Evolutionary conservation across 2,888 invertebrate species (phyloP), one percentile per base, ranked within the genome.

Genomic region (Plebejus melissa): DNA sequence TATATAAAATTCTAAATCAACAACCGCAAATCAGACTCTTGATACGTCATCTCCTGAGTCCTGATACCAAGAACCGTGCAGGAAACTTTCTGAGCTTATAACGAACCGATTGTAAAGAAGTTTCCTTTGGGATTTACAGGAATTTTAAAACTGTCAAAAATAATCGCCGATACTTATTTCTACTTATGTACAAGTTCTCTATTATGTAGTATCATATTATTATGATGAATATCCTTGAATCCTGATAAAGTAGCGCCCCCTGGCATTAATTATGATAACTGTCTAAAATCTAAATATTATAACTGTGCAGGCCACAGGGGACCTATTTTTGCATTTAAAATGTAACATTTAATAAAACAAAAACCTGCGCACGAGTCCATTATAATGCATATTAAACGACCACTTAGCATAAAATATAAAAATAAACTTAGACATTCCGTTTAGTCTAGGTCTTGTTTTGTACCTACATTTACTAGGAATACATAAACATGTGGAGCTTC

Each of bases 401-500:
- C 22, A 46, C 65, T 65, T 36, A 36, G 11, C 65, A 65, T 41
- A 65, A 36, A 11, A 38, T 41, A 58, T 65, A 46, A 54, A 71
- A 76, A 75, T 74, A 82, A 81, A 86, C 81, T 88, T 87, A 83
- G 83, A 81, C 81, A 76, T 54, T 72, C 72, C 72, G 54, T 72
- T 50, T 72, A 72, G 80, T 79, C 83, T 81, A 79, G 80, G 83
- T 83, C 80, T 80, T 78, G 78, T 74, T 79, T 87, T 84, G 87
- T 91, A 90, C 90, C 91, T 91, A 91, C 86, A 88, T 85, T 82
- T 89, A 93, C 91, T 83, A 92, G 90, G 91, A 81, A 80, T 79
- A 75, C 90, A 92, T 84, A 84, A 80, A 75, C 78, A 78, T 76
- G 74, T 80, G 82, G 84, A 85, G 87, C 77, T 83, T 76, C 80